Evolutionary conservation across 2,113 vertebrate species (phyloP), one percentile per base, ranked within the genome.

Genomic region (Promerops cafer): DNA sequence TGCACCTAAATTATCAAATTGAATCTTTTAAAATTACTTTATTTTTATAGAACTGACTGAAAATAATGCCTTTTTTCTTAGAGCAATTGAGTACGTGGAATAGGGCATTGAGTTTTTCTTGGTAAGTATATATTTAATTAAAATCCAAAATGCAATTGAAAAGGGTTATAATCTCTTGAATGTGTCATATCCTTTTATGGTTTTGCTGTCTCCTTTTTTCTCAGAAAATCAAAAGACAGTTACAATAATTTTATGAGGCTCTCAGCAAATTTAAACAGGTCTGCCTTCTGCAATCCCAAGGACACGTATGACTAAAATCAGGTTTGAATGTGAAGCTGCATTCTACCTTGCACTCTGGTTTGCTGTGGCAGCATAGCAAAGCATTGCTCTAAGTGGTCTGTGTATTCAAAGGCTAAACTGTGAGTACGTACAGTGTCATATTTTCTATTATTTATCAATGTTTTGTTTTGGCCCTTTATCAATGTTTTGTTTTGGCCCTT

Each of bases 401-500:
- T 31, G 31, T 47, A 20, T 1, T 5, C 11, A 66, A 30, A 85
- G 33, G 7, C n/a, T 40, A 65, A 90, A 23, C 2, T 50, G 16
- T 17, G 49, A 27, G 9, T 0, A 0, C 0, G 2, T 28, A 6
- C 7, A 18, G 6, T 17, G 13, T 4, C 16, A 5, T 61, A 11
- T 52, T 74, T 83, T 21, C 31, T 68, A 6, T 8, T 33, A 4
- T 68, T 50, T 33, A 52, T 31, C 18, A 28, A 6, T 39, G 15
- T 4, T 78, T 26, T 45, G 6, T 18, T 91, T 79, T 68, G 26
- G 7, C 16, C 18, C 10, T 66, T 87, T 40, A 52, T 31, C 18
- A 28, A 6, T 39, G 15, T 4, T 78, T 26, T 45, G 6, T 18
- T 91, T 79, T 68, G 26, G 7, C 16, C 18, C 10, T 66, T 87